phyloP scores from a whole-genome alignment of 2,888 invertebrate species.

The Xestoiulus laeticollis region DNA sequence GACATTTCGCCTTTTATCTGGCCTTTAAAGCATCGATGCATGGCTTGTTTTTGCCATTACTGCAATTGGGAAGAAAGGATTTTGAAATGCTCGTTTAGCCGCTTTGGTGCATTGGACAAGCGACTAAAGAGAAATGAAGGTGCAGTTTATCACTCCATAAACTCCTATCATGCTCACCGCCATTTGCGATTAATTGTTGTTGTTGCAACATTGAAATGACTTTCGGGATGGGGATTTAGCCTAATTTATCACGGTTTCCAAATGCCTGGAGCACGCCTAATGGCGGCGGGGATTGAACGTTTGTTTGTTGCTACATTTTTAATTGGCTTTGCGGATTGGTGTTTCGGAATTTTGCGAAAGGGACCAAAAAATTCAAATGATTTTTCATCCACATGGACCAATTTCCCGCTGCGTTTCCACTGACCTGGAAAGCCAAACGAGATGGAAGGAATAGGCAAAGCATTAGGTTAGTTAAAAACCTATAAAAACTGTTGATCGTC shows the following conservation, averaged over 20 bases:
- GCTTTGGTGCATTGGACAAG: constrained; percentile 20
- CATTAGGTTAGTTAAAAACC: background rate
- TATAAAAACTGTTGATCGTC: background rate
- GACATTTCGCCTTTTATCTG: background rate
- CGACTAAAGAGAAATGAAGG: background rate
- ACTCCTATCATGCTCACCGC: constrained; percentile 44
- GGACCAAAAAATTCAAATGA: background rate
- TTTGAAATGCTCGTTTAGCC: constrained; percentile 6
- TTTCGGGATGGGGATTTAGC: constrained; percentile 42
- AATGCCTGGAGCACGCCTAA: background rate
- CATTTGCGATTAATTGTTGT: constrained; percentile 47
- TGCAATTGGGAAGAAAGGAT: background rate
- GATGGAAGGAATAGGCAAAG: background rate
- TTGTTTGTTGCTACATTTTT: background rate
- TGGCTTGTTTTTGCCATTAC: constrained; percentile 28
- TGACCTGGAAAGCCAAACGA: background rate
- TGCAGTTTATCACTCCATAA: constrained; percentile 49
- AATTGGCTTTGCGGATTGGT: background rate
- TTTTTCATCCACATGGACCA: no score
- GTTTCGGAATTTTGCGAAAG: background rate
- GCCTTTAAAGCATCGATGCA: background rate
- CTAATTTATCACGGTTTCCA: constrained; percentile 5
- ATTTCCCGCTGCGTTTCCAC: background rate
- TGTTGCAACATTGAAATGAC: constrained; percentile 22
- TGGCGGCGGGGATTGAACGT: background rate